phyloP scores from a whole-genome alignment of 2,888 invertebrate genomes.

The Darwinula stevensoni region DNA sequence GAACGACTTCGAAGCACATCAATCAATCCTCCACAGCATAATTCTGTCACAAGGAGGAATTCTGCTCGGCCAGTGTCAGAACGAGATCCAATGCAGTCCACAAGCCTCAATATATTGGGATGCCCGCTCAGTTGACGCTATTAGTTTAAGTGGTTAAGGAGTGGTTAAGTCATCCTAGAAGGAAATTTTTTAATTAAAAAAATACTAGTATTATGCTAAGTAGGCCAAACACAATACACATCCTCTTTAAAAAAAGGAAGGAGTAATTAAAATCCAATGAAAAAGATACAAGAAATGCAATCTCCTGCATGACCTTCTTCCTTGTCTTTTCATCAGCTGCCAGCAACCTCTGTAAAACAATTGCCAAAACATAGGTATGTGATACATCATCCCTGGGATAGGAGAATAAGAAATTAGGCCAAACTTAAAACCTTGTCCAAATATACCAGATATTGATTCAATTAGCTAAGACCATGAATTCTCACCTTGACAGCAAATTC shows the following conservation, averaged over 20 bases:
- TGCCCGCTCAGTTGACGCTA: background rate
- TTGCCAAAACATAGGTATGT: constrained; percentile 1
- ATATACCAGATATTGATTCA: background rate
- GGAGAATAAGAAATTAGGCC: background rate
- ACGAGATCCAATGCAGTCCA: background rate
- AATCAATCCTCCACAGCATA: constrained; percentile 29
- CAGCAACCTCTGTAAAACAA: constrained; percentile 9
- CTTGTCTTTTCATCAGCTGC: constrained; percentile 11
- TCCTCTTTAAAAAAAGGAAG: background rate
- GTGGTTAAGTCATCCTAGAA: background rate
- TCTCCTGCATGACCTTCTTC: constrained; percentile 11
- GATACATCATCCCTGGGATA: background rate
- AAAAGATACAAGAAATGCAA: constrained; percentile 10
- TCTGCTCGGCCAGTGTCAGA: background rate
- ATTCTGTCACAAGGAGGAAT: constrained; percentile 4
- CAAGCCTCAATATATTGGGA: background rate
- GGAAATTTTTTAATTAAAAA: background rate
- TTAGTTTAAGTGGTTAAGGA: background rate
- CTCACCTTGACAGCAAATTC: constrained; percentile 19
- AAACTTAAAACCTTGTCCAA: background rate
- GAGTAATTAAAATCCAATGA: background rate
- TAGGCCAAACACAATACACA: background rate
- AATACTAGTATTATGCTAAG: background rate
- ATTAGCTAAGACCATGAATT: too few species aligned
- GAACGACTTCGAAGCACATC: constrained; percentile 25